Base-by-base conservation (phyloP, 2,888 invertebrate genomes). In the Lucinisca nassula region DNA sequence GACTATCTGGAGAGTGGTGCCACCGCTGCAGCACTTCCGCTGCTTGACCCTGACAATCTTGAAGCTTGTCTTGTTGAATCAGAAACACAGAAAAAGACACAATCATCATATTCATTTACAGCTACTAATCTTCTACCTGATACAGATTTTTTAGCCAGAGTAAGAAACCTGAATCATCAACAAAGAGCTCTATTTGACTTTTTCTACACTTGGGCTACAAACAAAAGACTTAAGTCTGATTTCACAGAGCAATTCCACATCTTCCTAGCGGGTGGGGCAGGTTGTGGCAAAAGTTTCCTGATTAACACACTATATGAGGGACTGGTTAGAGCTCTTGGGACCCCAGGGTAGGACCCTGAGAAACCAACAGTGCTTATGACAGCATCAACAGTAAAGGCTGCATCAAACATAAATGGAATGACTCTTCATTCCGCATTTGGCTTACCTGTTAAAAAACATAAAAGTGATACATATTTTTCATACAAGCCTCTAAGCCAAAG, bases 391-490 rank as follows among this genome's bases (percentile, higher is more conserved):
- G 89, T 85, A 76, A 89, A 79, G 76, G 89, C 84, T 30, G 89
- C 86, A 61, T 45, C 75, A 10, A 89, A 89, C 45, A 87, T 89
- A 37, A 73, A 70, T 58, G 81, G 84, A 17, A 88, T 72, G 0
- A 91, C 87, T 40, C 27, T 90, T 17, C 90, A 91, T 51, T 35
- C 76, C 55, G 88, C 87, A n/a, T 87, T 88, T 55, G 40, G 38
- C 37, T 61, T 90, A 8, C 88, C 89, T 61, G 81, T 89, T 0
- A 90, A 58, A 72, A 40, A 74, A 40, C n/a, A 14, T 14, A 40
- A 73, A 45, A 55, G 17, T 32, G 32, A 37, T 27, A 45, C 49
- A 58, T n/a, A n/a, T n/a, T n/a, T n/a, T n/a, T 67, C 21, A 14
- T 84, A 85, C 51, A 79, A 12, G 35, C 80, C n/a, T 17, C 75